Evolutionary conservation across 2,113 vertebrate genomes (phyloP), one percentile per base, ranked within the genome.

Genomic region (Atrichornis clamosus): DNA sequence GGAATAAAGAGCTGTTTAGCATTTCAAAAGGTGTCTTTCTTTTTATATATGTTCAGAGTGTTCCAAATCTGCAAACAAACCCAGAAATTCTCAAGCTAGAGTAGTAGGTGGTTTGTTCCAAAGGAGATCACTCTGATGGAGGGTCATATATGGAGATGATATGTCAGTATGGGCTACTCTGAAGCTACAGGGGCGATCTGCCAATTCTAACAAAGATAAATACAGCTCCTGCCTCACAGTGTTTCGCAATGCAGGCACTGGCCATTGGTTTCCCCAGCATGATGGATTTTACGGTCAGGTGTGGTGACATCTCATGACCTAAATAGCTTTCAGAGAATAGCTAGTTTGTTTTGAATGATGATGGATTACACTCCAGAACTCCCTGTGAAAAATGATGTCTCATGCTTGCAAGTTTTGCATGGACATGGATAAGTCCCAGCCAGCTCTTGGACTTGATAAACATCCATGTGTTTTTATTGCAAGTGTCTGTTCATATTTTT

Each of bases 181-280:
- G 81, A 97, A 97, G 95, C 70, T 90, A 80, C 64, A 78, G 84
- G 87, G 59, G 64, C 2, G 11, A 96, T 91, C 93, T 97, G 93
- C 94, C 96, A 98, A 28, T 85, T 86, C 56, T 97, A 98, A 96
- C 95, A 91, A 97, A 97, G 98, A 98, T 77, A 97, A 98, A 98
- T 97, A 93, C 35, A 88, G 69, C 75, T 86, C 68, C 60, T 81
- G 53, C 30, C 79, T 88, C 84, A 55, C 69, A 82, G 89, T 96
- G 96, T 97, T 97, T 97, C 14, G 30, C 79, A 94, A 79, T 30
- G 35, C 47, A 93, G 69, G 81, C 74, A 58, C 55, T 95, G 85
- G 91, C 76, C 96, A 85, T 27, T 96, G 96, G 86, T 94, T 96
- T 96, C 60, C 89, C 69, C 78, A 95, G 49, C 81, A 96, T 98